Base-by-base conservation (phyloP, 2,888 invertebrate genomes). In the Phoronis australis region DNA sequence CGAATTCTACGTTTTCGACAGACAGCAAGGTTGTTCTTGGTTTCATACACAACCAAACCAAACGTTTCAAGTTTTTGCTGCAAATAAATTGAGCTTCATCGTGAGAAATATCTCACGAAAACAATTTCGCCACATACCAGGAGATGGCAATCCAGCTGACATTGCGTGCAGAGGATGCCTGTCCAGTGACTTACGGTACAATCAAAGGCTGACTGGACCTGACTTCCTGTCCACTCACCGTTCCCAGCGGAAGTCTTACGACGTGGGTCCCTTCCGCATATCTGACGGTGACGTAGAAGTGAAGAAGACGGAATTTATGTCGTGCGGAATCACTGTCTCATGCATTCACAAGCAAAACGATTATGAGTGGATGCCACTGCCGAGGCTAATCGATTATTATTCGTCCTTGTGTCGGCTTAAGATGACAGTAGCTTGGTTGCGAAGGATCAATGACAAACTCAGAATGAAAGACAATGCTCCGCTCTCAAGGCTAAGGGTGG, bases 1-100 rank as follows among this genome's bases (percentile, higher is more conserved):
- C 31, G 9, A n/a, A 25, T 4, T 20, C 37, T n/a, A n/a, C 46
- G 31, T 49, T 45, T 25, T 49, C 45, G 49, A 49, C 45, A 6
- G 49, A 49, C 24, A 38, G 45, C 27, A 37, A n/a, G 23, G 22
- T 45, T 2, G 45, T 40, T 2, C 40, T 47, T 2, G 23, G 31
- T 2, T 49, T 46, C 24, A 49, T 49, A 5, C 15, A 15, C 12
- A 49, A 47, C 37, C 31, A 45, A 18, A 21, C 18, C n/a, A 45
- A 20, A 20, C 22, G 49, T 49, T 49, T 31, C 38, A 46, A 3
- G 23, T 23, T 12, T 49, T 49, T 45, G 38, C 46, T 20, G 39
- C 45, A 12, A 47, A 47, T 37, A 48, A 45, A 26, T 24, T 49
- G 15, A 15, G 18, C 18, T 21, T n/a, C 9, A 25, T 47, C 6